These are phyloP conservation scores for Sebastes cheni DNA, from an alignment of 2,797 vertebrate genomes.

Conservation along the genomic window DNA sequence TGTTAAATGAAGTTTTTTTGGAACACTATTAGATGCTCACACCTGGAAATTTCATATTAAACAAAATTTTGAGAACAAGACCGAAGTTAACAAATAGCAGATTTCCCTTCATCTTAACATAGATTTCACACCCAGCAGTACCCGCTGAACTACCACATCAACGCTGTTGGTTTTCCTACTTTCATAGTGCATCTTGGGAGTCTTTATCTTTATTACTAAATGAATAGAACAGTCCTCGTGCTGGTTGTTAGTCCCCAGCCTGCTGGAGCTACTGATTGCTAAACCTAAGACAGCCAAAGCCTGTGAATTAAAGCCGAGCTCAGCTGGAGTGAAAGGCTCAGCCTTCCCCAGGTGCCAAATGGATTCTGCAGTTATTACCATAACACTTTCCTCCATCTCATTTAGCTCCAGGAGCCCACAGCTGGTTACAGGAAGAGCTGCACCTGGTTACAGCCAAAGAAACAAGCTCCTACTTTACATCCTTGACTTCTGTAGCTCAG, in stretches of 20 bases:
- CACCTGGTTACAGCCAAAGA: conserved; percentile 44
- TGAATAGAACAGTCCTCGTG: background rate
- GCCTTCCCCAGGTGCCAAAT: conserved; percentile 64
- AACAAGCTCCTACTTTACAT: background rate
- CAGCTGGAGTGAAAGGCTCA: conserved; percentile 39
- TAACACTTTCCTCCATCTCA: conserved; percentile 55
- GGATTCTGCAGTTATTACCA: conserved; percentile 66
- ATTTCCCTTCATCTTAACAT: background rate
- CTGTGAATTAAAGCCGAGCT: conserved; percentile 35
- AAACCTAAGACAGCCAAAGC: background rate
- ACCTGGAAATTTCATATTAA: too few relatives aligned
- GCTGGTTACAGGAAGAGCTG: conserved; percentile 56
- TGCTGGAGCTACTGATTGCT: background rate
- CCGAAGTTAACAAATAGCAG: background rate
- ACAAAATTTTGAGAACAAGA: too few relatives aligned
- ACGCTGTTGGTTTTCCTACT: background rate
- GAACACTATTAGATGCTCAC: too few relatives aligned
- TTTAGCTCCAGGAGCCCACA: conserved; percentile 63
- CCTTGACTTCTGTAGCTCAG: background rate
- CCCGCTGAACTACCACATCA: background rate
- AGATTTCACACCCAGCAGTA: background rate
- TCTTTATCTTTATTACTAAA: background rate
- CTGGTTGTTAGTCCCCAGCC: background rate
- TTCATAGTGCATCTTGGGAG: background rate
- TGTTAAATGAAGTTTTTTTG: too few relatives aligned